A percentile compares a stretch with the other conserved stretches of the same genome.
phyloP scores from a whole-genome alignment of 2,888 invertebrate species.

The Vanessa cardui region DNA sequence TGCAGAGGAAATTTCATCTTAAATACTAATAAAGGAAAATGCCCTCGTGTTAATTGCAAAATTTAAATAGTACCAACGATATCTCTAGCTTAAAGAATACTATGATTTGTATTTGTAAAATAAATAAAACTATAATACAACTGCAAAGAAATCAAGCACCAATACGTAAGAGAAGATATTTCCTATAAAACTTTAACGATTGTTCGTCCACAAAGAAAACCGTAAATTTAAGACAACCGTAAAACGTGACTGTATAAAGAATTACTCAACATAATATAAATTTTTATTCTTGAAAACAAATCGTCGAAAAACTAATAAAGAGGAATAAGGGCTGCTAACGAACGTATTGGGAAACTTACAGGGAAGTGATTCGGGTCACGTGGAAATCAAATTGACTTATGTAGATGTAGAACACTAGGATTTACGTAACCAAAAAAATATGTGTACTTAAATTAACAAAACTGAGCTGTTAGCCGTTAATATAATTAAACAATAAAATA shows the following conservation, averaged over 20 bases:
- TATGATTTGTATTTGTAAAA: neutral
- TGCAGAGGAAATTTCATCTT: no score
- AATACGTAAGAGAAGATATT: slow-evolving; percentile 29
- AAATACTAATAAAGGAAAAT: no score
- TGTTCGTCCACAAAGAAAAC: slow-evolving; percentile 38
- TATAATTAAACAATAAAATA: neutral
- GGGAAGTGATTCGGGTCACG: slow-evolving; percentile 35
- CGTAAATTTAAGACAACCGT: slow-evolving; percentile 60
- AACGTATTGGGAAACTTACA: slow-evolving; percentile 48
- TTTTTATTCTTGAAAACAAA: slow-evolving; percentile 52
- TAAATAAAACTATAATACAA: slow-evolving; percentile 13
- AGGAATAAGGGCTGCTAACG: slow-evolving; percentile 42
- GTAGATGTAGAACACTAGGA: slow-evolving; percentile 15
- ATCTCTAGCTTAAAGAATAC: neutral
- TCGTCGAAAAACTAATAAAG: slow-evolving; percentile 50
- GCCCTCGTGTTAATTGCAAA: no score
- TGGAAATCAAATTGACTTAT: slow-evolving; percentile 32
- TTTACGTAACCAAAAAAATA: slow-evolving; percentile 2
- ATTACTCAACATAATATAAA: slow-evolving; percentile 43
- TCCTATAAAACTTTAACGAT: slow-evolving; percentile 43
- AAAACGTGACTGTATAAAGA: slow-evolving; percentile 60
- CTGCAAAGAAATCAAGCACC: slow-evolving; percentile 15
- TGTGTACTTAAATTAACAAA: neutral
- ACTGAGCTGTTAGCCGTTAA: neutral
- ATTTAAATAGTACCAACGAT: neutral